Conservation (phyloP, 2,888 invertebrate genomes). For the Hypercompe scribonia region DNA sequence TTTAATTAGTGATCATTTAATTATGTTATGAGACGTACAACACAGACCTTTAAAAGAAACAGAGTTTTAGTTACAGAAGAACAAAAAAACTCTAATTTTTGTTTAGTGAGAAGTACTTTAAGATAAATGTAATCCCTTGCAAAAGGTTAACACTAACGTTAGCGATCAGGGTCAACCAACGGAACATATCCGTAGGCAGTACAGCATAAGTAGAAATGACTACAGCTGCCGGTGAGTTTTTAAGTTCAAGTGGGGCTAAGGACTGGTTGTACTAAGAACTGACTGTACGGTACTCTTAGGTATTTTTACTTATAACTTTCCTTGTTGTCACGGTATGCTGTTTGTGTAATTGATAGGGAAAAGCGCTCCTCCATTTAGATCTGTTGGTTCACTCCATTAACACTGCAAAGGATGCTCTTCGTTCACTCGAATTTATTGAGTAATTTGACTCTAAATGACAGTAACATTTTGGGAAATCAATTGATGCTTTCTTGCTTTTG, state of each 20-base stretch:
- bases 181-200: conserved; percentile 36
- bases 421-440: conserved; percentile 3
- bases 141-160: conserved; percentile 20
- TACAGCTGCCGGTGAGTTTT: conserved; percentile 49
- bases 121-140: conserved; percentile 4
- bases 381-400: neutral
- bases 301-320: conserved; percentile 31
- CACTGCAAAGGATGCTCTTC: neutral
- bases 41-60: neutral
- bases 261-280: conserved; percentile 39
- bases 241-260: conserved; percentile 39
- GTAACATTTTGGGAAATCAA: neutral
- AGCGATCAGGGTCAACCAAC: conserved; percentile 50
- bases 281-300: conserved; percentile 37
- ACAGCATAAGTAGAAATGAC: conserved; percentile 9
- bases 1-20: no score
- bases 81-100: neutral
- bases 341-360: conserved; percentile 9
- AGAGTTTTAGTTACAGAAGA: neutral
- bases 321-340: conserved; percentile 8
- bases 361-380: neutral
- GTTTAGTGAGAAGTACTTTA: neutral
- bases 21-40: no score
- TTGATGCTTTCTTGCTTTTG: neutral
- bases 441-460: conserved; percentile 2